phyloP scores from a whole-genome alignment of 2,888 invertebrate species.

The Lacanobia wlatinum region DNA sequence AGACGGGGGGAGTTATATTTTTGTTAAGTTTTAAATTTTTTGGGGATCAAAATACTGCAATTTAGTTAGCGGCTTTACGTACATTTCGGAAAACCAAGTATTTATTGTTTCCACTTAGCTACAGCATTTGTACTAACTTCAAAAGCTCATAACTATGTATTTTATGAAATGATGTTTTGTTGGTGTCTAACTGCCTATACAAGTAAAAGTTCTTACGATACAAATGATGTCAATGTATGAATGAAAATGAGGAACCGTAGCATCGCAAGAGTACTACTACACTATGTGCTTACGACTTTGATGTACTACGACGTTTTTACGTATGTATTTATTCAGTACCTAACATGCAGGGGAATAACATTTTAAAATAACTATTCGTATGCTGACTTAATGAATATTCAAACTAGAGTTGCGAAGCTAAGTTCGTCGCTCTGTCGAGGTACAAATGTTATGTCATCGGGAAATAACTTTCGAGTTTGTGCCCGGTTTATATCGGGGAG shows the following conservation, averaged over 20 bases:
- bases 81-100: not conserved
- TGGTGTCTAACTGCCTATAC: no score
- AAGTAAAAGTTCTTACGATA: constrained; percentile 17
- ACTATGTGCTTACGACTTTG: constrained; percentile 19
- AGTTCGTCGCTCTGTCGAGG: constrained; percentile 50
- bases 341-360: constrained; percentile 52
- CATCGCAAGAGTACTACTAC: constrained; percentile 27
- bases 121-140: not conserved
- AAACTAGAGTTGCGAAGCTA: constrained; percentile 65
- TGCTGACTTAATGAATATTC: constrained; percentile 65
- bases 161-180: not conserved
- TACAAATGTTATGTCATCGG: constrained; percentile 66
- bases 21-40: not conserved
- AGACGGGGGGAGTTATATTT: no score
- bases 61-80: no score
- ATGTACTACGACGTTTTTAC: constrained; percentile 32
- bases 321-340: constrained; percentile 47
- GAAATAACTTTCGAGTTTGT: constrained; percentile 56
- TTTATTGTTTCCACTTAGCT: not conserved
- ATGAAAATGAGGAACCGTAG: constrained; percentile 40
- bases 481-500: constrained; percentile 35
- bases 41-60: not conserved
- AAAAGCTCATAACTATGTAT: not conserved
- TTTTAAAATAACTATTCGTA: constrained; percentile 57
- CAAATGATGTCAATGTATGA: constrained; percentile 28